Base-by-base conservation (phyloP, 2,113 vertebrate genomes). In the Genyomyrus donnyi region DNA sequence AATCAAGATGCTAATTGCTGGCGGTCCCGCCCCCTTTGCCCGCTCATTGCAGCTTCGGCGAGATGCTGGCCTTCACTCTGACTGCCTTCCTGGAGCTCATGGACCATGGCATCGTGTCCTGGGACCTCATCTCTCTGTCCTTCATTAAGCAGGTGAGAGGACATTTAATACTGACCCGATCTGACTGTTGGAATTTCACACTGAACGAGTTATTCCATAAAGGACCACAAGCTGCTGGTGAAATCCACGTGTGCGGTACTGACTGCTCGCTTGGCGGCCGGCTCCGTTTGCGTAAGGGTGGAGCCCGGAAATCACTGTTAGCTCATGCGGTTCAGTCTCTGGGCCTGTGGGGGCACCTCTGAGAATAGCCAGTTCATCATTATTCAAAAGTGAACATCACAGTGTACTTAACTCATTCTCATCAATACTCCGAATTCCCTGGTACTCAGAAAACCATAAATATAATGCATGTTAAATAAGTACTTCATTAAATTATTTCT, bases 31-130 rank as follows among this genome's bases (percentile, higher is more conserved):
- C 74, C 35, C 15, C 74, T 42, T 42, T 80, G 74, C 74, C 74
- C 31, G 5, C 87, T 92, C 90, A 4, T 90, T 88, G 91, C 93
- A 99, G 98, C 95, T 99, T 99, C 83, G 98, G 98, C 70, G 98
- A 99, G 94, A 99, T 98, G 98, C 93, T 99, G 95, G 98, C 98
- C 92, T 99, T 99, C 95, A 98, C 98, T 91, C 96, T 99, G 95
- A 99, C 98, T 11, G 98, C 98, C 91, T 99, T 99, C 94, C 95
- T 99, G 94, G 98, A 99, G 95, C 96, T 99, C 90, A 99, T 99
- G 98, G 98, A 99, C 93, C 98, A 99, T 1, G 97, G 98, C 87
- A 99, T 99, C 21, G 97, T 99, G 85, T 99, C 98, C 80, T 99
- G 98, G 98, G 98, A 99, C 94, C 97, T 98, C 93, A 97, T 99